A percentile compares a stretch with the other conserved stretches of the same genome.
Conservation (phyloP, 2,113 vertebrate species). For the Psephotus haematonotus region DNA sequence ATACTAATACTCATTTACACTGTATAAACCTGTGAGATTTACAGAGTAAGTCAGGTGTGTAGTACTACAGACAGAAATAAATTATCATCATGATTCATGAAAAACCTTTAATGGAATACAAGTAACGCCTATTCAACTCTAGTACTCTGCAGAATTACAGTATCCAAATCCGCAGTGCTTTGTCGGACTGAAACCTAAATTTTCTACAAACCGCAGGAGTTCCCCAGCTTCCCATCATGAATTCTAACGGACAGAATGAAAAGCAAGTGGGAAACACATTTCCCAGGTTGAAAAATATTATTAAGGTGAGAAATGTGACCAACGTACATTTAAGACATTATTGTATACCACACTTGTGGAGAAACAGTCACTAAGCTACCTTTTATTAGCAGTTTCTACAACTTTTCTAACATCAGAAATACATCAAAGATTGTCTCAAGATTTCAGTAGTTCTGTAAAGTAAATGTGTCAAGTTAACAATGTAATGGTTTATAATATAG, state of each 20-base stretch:
- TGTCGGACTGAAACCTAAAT: background rate
- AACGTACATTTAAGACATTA: constrained; percentile 29
- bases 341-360: constrained; percentile 5
- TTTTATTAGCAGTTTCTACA: constrained; percentile 53
- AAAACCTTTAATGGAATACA: constrained; percentile 39
- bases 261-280: background rate
- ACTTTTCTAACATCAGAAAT: constrained; percentile 41
- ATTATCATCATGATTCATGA: background rate
- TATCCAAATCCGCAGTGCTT: background rate
- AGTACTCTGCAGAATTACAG: background rate
- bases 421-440: constrained; percentile 52
- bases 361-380: constrained; percentile 52
- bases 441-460: constrained; percentile 8
- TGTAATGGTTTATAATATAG: background rate
- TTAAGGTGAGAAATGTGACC: background rate
- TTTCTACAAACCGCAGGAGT: background rate
- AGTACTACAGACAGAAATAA: constrained; percentile 15
- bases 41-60: background rate
- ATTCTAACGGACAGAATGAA: background rate
- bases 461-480: constrained; percentile 41
- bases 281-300: background rate
- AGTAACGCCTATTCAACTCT: constrained; percentile 13
- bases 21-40: background rate
- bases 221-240: background rate
- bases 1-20: background rate